Evolutionary conservation across 2,113 vertebrate genomes (phyloP).

Genomic region (Myodes glareolus): DNA sequence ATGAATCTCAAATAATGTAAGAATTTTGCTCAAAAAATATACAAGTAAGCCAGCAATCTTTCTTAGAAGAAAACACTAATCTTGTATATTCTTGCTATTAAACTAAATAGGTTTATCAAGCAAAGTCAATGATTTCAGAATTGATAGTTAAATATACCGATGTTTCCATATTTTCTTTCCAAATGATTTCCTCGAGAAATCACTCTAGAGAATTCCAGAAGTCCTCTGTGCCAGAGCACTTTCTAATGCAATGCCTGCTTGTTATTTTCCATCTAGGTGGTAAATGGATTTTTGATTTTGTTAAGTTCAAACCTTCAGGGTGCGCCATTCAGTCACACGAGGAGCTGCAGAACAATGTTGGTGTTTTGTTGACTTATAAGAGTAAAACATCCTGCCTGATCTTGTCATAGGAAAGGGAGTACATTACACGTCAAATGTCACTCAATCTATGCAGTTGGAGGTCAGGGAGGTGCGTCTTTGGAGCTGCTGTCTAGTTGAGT

Average conservation of each 20-base stretch:
- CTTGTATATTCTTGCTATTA: not conserved
- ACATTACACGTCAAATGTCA: not conserved
- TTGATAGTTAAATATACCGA: not conserved
- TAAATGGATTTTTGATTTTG: not conserved
- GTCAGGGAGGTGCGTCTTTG: not conserved
- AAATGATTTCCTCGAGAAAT: not conserved
- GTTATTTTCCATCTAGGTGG: not conserved
- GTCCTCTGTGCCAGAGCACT: not conserved
- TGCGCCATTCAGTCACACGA: not conserved
- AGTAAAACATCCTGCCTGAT: not conserved
- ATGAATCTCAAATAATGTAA: not conserved
- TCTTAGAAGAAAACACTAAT: not conserved
- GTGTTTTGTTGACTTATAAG: not conserved
- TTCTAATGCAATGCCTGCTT: not conserved
- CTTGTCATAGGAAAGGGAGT: not conserved
- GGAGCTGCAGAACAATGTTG: not conserved
- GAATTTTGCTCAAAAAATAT: not conserved
- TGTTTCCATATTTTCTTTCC: not conserved
- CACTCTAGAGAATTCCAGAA: not conserved
- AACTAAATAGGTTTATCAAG: not conserved
- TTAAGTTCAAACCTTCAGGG: not conserved
- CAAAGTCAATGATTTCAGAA: not conserved
- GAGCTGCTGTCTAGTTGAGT: not conserved
- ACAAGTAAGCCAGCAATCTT: not conserved
- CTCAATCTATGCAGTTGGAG: not conserved